Conservation (phyloP, 2,888 invertebrate species). For the Rotaria sp. region DNA sequence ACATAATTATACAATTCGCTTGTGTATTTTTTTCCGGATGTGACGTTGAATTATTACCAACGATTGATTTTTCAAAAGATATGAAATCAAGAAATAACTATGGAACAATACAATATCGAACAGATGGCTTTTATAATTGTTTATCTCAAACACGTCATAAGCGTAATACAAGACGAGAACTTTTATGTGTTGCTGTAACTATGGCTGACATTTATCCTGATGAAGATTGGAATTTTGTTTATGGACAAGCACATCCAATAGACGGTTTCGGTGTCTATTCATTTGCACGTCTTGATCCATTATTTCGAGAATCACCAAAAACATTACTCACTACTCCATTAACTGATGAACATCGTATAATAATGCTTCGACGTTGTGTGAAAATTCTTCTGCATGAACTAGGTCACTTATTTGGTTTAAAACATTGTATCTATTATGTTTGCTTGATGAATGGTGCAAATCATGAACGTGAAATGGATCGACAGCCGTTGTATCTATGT, state of each 20-base stretch:
- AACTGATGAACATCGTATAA: background rate
- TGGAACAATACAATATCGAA: background rate
- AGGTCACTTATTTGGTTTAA: constrained; percentile 16
- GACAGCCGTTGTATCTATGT: constrained; percentile 22
- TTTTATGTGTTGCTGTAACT: background rate
- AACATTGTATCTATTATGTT: constrained; percentile 29
- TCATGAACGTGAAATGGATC: background rate
- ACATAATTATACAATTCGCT: background rate
- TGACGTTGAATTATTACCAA: background rate
- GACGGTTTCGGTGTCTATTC: background rate
- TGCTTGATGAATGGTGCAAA: constrained; percentile 31
- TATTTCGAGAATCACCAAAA: background rate
- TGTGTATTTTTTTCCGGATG: background rate
- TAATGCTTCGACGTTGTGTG: background rate
- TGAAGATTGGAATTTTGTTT: background rate
- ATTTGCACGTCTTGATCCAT: background rate
- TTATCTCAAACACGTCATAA: background rate
- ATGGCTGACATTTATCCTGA: background rate
- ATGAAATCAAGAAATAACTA: background rate
- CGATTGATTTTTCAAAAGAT: background rate
- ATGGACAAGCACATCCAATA: background rate
- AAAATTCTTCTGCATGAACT: background rate
- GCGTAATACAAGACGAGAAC: background rate
- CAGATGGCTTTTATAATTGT: background rate
- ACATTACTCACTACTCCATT: background rate